Conservation (phyloP, 2,888 invertebrate species). For the Andrena hattorfiana region DNA sequence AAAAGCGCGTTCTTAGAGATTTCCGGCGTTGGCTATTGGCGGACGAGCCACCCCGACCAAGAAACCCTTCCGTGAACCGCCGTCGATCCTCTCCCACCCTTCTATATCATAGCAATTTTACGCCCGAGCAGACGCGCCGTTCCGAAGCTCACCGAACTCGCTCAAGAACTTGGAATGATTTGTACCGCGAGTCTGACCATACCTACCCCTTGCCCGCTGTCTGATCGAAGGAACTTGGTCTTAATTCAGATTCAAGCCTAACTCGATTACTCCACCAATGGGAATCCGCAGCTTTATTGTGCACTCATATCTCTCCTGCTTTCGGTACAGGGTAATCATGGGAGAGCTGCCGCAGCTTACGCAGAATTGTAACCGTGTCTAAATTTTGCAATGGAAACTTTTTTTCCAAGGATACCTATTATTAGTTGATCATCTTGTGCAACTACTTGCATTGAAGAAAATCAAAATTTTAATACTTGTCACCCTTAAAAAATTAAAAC, state of each 20-base stretch:
- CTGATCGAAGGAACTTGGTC: constrained; percentile 52
- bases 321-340: no score
- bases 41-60: constrained; percentile 32
- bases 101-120: constrained; percentile 84
- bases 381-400: no score
- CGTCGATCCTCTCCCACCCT: constrained; percentile 56
- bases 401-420: no score
- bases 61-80: constrained; percentile 56
- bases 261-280: not conserved
- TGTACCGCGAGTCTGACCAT: constrained; percentile 73
- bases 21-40: constrained; percentile 63
- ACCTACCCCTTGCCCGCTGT: constrained; percentile 41
- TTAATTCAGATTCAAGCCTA: constrained; percentile 71
- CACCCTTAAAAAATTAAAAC: no score
- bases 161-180: constrained; percentile 81
- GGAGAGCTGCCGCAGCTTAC: no score
- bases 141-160: constrained; percentile 77
- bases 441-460: no score
- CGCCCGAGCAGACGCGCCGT: constrained; percentile 78
- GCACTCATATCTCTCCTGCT: no score
- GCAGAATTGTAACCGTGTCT: no score
- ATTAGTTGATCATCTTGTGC: no score
- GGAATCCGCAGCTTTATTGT: not conserved
- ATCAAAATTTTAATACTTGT: no score
- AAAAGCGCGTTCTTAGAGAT: constrained; percentile 70